Conservation (phyloP, 1,140 invertebrate genomes). For the Medauroidea extradentata region DNA sequence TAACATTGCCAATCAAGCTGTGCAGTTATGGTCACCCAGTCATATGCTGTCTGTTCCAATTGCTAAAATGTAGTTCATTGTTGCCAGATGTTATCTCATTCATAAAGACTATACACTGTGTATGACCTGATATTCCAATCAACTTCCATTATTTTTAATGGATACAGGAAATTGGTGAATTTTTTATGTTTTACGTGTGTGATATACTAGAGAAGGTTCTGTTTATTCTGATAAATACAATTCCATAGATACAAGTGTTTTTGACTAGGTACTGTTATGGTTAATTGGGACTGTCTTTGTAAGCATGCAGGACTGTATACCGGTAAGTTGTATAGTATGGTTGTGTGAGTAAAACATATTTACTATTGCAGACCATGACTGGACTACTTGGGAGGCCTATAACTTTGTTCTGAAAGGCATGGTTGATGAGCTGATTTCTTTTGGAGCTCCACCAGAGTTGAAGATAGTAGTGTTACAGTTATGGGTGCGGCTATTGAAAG, state of each 20-base stretch:
- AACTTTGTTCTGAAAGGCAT: conserved; percentile 59
- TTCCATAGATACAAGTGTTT: background rate
- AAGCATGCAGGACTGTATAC: background rate
- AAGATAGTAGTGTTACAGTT: conserved; percentile 55
- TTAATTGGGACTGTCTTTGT: background rate
- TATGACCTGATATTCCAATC: too few species aligned
- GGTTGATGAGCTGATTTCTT: conserved; percentile 52
- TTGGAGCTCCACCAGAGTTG: conserved; percentile 51
- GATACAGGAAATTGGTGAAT: too few species aligned
- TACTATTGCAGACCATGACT: conserved; percentile 33
- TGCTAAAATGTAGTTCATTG: too few species aligned
- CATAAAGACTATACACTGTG: too few species aligned
- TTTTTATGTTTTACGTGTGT: too few species aligned
- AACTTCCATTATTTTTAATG: too few species aligned
- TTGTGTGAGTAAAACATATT: conserved; percentile 8
- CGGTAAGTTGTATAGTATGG: conserved; percentile 1
- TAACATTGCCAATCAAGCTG: too few species aligned
- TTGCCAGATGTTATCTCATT: too few species aligned
- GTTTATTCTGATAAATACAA: conserved; percentile 5
- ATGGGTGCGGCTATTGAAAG: conserved; percentile 58
- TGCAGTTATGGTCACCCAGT: too few species aligned
- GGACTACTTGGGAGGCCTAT: conserved; percentile 61
- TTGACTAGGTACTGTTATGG: background rate
- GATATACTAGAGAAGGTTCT: conserved; percentile 9
- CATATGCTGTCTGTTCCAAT: too few species aligned